phyloP scores from a whole-genome alignment of 2,797 vertebrate species.

The Bradypus variegatus region DNA sequence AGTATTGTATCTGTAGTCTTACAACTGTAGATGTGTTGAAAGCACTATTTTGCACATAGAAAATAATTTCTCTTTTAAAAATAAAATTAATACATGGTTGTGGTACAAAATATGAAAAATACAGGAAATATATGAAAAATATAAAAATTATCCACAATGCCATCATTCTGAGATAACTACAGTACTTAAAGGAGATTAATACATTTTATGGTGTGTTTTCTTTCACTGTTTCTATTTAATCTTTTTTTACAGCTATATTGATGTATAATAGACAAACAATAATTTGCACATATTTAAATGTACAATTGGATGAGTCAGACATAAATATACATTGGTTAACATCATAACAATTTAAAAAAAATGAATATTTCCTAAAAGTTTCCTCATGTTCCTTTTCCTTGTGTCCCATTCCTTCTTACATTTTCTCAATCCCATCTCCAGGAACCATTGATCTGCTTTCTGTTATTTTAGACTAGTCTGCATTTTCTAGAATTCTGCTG shows the following conservation, averaged over 20 bases:
- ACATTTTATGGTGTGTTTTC: not conserved
- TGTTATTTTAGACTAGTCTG: not conserved
- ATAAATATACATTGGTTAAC: not conserved
- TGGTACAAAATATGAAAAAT: constrained; percentile 20
- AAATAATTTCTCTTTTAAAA: constrained; percentile 41
- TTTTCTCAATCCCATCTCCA: not conserved
- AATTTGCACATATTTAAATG: constrained; percentile 16
- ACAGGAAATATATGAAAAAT: constrained; percentile 11
- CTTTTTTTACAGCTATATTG: constrained; percentile 13
- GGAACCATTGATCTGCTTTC: not conserved
- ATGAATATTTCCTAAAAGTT: not conserved
- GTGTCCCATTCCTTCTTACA: not conserved
- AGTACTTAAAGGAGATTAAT: constrained; percentile 7
- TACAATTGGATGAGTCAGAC: constrained; percentile 30
- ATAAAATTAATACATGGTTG: not conserved
- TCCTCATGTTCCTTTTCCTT: not conserved
- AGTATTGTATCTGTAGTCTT: constrained; percentile 22
- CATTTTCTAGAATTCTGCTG: not conserved
- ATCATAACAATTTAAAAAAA: not conserved
- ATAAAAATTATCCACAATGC: constrained; percentile 30
- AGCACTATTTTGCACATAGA: constrained; percentile 14
- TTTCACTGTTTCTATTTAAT: constrained; percentile 40
- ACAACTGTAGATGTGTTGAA: not conserved
- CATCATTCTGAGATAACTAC: not conserved
- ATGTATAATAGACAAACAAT: not conserved